Evolutionary conservation across 1,140 invertebrate species (phyloP), one percentile per base, ranked within the genome.

Genomic region (Drosophila seguyi): DNA sequence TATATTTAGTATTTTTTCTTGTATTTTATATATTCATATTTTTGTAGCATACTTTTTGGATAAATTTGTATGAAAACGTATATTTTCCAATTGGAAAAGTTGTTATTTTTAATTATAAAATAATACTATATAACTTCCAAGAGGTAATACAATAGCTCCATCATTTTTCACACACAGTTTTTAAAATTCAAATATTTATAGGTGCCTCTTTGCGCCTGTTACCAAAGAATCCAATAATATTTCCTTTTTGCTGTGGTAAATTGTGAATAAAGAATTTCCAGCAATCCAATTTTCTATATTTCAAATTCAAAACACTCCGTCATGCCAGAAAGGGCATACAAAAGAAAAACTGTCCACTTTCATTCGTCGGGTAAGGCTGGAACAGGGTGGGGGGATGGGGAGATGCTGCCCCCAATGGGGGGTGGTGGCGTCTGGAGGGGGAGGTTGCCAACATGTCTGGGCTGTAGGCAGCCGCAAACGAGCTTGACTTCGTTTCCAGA

Each of bases 391-490:
- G 20, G 38, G 38, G 5, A 41, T 20, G 6, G 22, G 27, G 38
- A 18, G 29, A 20, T 20, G 52, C 20, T 38, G 45, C 27, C 45
- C 44, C 45, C 31, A 25, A 14, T 31, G 55, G 27, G n/a, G 14
- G 58, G 5, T 4, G 25, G 25, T 14, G 60, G 27, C 6, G 66
- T 10, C 39, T 10, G 45, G 50, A 25, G 20, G 38, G 20, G 16
- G 8, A 18, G 39, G 36, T 60, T 59, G 76, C 72, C 82, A 86
- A 86, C 82, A 81, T 87, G 83, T 88, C 72, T 88, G 84, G 57
- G 72, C 75, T 87, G 79, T 90, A 87, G 84, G 81, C 85, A 81
- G 75, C 84, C 85, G 48, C 84, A 88, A 88, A 88, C 85, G 84
- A 88, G 84, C 84, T 84, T 88, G 85, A 90, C 84, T 88, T 90